phyloP scores from a whole-genome alignment of 23 tunicate genomes.

The Corella eumyota region DNA sequence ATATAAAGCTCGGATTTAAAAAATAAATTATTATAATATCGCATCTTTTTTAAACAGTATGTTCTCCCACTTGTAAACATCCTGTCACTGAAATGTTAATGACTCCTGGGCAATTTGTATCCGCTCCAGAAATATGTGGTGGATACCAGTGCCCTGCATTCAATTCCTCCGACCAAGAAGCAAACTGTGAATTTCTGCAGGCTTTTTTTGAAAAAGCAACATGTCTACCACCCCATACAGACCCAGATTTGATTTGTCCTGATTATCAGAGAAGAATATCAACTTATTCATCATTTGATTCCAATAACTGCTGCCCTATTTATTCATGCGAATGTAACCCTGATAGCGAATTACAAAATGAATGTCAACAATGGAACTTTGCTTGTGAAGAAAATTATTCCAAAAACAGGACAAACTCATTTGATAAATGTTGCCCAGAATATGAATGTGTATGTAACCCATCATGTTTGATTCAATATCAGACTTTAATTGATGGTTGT shows the following conservation, averaged over 20 bases:
- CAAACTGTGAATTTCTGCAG: no score
- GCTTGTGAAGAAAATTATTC: no score
- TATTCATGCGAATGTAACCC: constrained; percentile 21
- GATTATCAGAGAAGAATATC: constrained; percentile 7
- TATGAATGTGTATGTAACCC: constrained; percentile 20
- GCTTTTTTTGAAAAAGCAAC: no score
- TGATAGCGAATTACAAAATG: no score
- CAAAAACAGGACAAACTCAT: no score
- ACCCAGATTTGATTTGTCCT: constrained; percentile 2
- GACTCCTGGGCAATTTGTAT: constrained; percentile 4
- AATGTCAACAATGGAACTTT: no score
- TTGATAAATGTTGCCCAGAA: constrained; percentile 34
- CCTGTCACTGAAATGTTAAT: constrained; percentile 17
- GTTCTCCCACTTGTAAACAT: constrained; percentile 16
- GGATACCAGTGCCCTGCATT: constrained; percentile 7
- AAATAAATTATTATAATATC: background rate
- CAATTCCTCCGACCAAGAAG: background rate
- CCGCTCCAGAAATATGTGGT: constrained; percentile 14
- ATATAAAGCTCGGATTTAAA: no score
- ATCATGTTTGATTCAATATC: no score
- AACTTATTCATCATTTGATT: constrained; percentile 8
- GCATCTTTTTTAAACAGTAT: constrained; percentile 1
- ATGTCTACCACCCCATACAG: background rate
- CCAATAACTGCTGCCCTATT: constrained; percentile 32
- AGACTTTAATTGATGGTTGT: no score